Evolutionary conservation across 2,888 invertebrate genomes (phyloP).

Genomic region (Cerastis rubricosa): DNA sequence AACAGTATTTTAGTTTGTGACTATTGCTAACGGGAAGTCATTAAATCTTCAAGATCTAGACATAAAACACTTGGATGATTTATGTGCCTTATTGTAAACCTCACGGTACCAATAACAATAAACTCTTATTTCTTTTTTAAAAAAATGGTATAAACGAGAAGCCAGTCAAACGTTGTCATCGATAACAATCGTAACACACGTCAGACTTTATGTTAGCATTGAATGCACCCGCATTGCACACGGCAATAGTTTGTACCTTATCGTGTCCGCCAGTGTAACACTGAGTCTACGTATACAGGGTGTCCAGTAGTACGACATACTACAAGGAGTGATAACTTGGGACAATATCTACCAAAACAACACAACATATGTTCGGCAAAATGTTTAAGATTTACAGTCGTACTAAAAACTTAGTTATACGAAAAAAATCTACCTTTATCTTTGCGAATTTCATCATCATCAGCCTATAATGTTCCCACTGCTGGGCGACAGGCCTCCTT

Average conservation of each 20-base stretch:
- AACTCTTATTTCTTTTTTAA: not conserved
- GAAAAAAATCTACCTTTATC: no score
- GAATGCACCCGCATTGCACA: constrained; percentile 50
- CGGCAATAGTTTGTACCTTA: constrained; percentile 45
- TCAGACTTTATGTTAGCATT: constrained; percentile 43
- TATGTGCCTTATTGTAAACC: no score
- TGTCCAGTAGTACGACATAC: not conserved
- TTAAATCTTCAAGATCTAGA: not conserved
- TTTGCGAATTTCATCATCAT: no score
- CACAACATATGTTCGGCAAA: no score
- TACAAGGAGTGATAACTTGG: not conserved
- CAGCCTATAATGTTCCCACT: no score
- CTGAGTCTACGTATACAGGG: not conserved
- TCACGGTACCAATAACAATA: no score
- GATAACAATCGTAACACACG: constrained; percentile 38
- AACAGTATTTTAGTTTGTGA: not conserved
- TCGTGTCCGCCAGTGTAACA: constrained; percentile 32
- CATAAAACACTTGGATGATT: no score
- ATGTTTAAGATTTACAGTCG: no score
- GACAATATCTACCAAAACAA: no score
- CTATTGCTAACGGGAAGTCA: not conserved
- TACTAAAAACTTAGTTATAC: no score
- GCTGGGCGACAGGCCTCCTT: no score
- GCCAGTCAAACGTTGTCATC: constrained; percentile 17
- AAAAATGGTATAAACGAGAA: constrained; percentile 5